A percentile compares a stretch with the other conserved stretches of the same genome.
Conservation (phyloP, 2,797 vertebrate species). For the Dipus sagitta region DNA sequence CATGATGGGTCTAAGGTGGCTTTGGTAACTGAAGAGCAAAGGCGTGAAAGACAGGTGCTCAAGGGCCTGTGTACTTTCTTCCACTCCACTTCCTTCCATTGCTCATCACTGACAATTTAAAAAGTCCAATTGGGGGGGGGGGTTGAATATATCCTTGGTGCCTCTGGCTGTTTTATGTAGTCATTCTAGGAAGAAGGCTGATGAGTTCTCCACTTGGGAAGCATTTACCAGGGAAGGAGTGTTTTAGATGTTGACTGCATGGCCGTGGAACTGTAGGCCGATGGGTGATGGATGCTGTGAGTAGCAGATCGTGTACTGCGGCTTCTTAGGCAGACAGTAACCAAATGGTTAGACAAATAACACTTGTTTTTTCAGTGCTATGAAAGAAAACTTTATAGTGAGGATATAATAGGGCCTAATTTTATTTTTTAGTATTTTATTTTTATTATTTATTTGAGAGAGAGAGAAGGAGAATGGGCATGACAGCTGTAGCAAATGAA, state of each 20-base stretch:
- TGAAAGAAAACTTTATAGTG: not conserved
- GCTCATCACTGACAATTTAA: not conserved
- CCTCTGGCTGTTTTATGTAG: conserved; percentile 6
- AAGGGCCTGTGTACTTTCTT: not conserved
- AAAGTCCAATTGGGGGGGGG: not conserved
- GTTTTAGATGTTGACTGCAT: not conserved
- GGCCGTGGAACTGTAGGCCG: not conserved
- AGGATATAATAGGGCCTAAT: conserved; percentile 4
- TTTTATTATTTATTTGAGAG: too few species aligned
- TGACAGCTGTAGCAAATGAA: too few species aligned
- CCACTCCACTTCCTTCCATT: conserved; percentile 39
- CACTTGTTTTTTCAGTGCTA: not conserved
- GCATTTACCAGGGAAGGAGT: not conserved
- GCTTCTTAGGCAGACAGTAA: not conserved
- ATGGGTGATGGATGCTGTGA: not conserved
- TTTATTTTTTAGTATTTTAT: not conserved
- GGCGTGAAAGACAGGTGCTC: not conserved
- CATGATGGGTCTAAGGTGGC: not conserved
- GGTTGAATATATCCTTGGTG: not conserved
- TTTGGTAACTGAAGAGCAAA: conserved; percentile 1
- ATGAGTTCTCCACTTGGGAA: not conserved
- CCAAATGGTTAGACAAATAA: not conserved
- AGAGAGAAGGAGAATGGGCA: too few species aligned
- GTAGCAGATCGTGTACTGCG: not conserved
- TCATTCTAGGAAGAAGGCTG: not conserved